Conservation (phyloP, 2,797 vertebrate genomes). For the Merluccius polli region DNA sequence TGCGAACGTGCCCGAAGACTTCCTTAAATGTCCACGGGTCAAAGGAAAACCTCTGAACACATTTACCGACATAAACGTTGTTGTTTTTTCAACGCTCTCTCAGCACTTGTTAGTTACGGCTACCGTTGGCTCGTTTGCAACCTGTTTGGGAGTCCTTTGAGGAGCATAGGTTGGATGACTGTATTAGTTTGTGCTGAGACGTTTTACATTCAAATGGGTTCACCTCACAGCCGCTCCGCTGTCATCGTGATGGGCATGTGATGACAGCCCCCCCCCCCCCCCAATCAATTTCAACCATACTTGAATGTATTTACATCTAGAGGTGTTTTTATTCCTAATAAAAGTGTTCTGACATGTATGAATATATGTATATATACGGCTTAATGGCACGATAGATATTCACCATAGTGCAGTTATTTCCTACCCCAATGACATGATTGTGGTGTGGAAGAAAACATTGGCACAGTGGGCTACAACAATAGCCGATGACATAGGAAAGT, state of each 20-base stretch:
- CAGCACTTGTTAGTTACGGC: conserved; percentile 63
- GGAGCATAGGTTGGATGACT: conserved; percentile 49
- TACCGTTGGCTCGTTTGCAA: conserved; percentile 60
- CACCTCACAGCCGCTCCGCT: background rate
- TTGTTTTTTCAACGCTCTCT: conserved; percentile 29
- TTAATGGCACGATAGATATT: background rate
- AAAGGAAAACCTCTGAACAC: background rate
- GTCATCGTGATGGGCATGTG: too few relatives aligned
- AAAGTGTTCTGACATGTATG: background rate
- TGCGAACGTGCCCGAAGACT: too few relatives aligned
- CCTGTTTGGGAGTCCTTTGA: conserved; percentile 37
- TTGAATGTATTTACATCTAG: background rate
- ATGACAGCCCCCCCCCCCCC: too few relatives aligned
- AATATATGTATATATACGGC: background rate
- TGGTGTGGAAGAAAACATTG: background rate
- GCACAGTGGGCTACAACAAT: background rate
- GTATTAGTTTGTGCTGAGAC: conserved; percentile 61
- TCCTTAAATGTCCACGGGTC: conserved; percentile 4
- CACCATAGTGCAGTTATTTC: background rate
- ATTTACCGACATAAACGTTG: conserved; percentile 31
- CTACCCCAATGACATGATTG: too few relatives aligned
- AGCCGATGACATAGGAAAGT: background rate
- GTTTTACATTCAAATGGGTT: background rate
- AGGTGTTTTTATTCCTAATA: background rate
- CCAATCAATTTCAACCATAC: too few relatives aligned